Evolutionary conservation across 2,113 vertebrate genomes (phyloP).

Genomic region (Hylia prasina): DNA sequence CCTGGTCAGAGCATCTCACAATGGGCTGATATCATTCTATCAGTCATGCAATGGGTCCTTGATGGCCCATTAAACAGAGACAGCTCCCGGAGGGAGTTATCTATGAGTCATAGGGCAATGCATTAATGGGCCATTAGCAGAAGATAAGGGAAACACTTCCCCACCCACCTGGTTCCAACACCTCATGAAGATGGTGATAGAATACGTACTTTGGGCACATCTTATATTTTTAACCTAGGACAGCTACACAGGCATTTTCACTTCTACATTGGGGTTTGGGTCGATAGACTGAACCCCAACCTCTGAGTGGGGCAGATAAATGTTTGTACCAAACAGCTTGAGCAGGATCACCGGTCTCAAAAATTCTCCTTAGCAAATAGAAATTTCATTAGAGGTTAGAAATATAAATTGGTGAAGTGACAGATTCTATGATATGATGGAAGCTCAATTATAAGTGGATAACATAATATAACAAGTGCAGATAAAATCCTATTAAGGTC

Average conservation of each 20-base stretch:
- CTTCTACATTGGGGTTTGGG: conserved; percentile 22
- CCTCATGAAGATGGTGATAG: no score
- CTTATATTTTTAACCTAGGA: no score
- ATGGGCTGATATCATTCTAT: no score
- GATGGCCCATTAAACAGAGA: no score
- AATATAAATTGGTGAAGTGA: conserved; percentile 78
- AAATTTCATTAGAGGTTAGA: conserved; percentile 73
- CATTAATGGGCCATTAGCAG: no score
- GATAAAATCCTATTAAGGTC: conserved; percentile 81
- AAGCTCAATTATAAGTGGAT: conserved; percentile 81
- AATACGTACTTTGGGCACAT: no score
- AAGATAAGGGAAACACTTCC: no score
- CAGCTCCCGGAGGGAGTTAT: no score
- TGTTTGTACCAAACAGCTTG: background rate
- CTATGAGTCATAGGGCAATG: no score
- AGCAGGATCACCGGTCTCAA: conserved; percentile 52
- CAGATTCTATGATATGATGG: conserved; percentile 74
- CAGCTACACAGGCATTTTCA: background rate
- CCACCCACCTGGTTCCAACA: no score
- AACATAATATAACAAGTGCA: conserved; percentile 78
- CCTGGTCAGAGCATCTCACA: no score
- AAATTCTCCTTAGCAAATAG: conserved; percentile 68
- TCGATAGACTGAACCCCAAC: background rate
- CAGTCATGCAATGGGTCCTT: no score
- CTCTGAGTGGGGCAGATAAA: background rate